Evolutionary conservation across 2,113 vertebrate species (phyloP).

Genomic region (Peromyscus leucopus): DNA sequence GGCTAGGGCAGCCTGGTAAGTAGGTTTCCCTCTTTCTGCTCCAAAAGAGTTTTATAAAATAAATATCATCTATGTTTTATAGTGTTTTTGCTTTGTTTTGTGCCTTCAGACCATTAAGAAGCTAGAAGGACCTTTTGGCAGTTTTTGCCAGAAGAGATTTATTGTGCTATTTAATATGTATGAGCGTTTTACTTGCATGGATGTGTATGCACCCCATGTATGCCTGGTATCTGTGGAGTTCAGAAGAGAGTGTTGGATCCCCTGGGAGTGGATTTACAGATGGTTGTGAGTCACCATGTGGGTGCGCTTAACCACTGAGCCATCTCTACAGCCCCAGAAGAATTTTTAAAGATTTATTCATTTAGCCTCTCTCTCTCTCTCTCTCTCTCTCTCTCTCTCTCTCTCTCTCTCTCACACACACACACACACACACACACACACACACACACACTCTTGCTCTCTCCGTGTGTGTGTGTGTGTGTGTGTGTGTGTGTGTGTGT

Average conservation of each 20-base stretch:
- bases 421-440: no score
- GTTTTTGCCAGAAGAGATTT: neutral
- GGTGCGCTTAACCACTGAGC: neutral
- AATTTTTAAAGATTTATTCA: neutral
- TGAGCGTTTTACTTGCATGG: neutral
- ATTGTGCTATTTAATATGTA: no score
- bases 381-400: no score
- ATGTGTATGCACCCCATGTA: neutral
- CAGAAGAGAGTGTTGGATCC: neutral
- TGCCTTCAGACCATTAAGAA: neutral
- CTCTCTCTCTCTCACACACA: no score
- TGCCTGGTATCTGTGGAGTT: neutral
- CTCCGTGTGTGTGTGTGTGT: neutral
- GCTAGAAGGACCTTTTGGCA: neutral
- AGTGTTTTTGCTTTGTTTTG: neutral
- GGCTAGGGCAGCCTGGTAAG: neutral
- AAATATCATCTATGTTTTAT: neutral
- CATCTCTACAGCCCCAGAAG: neutral
- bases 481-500: neutral
- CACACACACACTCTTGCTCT: no score
- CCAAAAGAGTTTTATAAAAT: conserved; percentile 12
- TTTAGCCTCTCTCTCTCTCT: neutral
- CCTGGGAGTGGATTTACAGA: neutral
- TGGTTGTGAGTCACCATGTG: neutral
- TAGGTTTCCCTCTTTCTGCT: neutral